A percentile compares a stretch with the other conserved stretches of the same genome.
Evolutionary conservation across 35 echinoderm and acorn worm species (phyloP).

Genomic region (Lytechinus variegatus): DNA sequence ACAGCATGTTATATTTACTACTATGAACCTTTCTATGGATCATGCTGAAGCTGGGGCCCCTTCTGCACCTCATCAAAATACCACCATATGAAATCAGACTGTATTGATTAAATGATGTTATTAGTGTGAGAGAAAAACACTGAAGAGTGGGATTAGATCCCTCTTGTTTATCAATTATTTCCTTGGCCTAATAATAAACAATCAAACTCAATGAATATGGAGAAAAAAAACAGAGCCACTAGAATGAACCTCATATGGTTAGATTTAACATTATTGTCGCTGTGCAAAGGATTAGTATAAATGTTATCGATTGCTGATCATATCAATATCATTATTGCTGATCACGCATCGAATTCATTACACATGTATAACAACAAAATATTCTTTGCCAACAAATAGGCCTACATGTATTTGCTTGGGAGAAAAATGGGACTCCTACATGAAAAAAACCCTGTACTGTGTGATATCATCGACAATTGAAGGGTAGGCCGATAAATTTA

Average conservation of each 20-base stretch:
- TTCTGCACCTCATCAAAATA: constrained; percentile 14
- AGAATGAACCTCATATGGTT: too few relatives aligned
- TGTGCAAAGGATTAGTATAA: too few relatives aligned
- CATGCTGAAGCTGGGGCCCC: background rate
- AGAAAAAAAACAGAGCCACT: too few relatives aligned
- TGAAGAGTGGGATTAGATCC: background rate
- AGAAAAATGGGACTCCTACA: background rate
- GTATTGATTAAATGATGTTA: background rate
- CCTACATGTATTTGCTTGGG: background rate
- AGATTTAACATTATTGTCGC: too few relatives aligned
- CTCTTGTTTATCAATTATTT: background rate
- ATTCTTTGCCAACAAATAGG: background rate
- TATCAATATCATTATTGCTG: background rate
- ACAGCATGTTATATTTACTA: background rate
- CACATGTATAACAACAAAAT: background rate
- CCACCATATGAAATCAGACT: background rate
- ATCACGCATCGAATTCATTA: background rate
- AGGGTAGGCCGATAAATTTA: background rate
- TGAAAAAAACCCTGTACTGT: background rate
- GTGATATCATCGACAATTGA: background rate
- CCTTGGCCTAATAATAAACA: too few relatives aligned
- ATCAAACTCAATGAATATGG: too few relatives aligned
- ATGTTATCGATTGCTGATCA: too few relatives aligned
- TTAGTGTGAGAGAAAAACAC: background rate
- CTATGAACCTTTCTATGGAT: background rate